A percentile compares a stretch with the other conserved stretches of the same genome.
phyloP scores from a whole-genome alignment of 2,888 invertebrate genomes.

The Drosophila borborema region DNA sequence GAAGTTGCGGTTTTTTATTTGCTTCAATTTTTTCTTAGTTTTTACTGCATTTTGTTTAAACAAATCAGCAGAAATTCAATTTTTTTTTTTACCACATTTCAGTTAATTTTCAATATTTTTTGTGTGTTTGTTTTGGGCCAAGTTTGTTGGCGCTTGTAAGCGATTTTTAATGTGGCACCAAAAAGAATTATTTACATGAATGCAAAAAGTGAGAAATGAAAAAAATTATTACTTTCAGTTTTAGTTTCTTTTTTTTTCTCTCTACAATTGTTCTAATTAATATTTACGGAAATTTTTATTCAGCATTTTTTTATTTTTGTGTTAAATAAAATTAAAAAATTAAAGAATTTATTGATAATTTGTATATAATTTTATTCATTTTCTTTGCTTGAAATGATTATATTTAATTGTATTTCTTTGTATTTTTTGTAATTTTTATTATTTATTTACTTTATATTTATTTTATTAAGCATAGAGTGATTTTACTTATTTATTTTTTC shows the following conservation, averaged over 20 bases:
- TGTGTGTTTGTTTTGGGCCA: slow-evolving; percentile 50
- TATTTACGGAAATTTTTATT: slow-evolving; percentile 3
- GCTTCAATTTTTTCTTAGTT: neutral
- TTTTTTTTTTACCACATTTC: neutral
- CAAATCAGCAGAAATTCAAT: slow-evolving; percentile 67
- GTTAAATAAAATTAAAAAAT: neutral
- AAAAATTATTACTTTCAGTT: slow-evolving; percentile 9
- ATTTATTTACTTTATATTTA: too few species aligned
- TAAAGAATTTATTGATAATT: too few species aligned
- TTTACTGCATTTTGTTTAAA: slow-evolving; percentile 52
- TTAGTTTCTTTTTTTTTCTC: slow-evolving; percentile 8
- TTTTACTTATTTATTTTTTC: too few species aligned
- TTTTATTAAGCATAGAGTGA: too few species aligned
- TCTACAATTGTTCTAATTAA: slow-evolving; percentile 31
- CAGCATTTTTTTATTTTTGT: slow-evolving; percentile 26
- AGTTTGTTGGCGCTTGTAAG: slow-evolving; percentile 76
- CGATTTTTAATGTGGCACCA: slow-evolving; percentile 58
- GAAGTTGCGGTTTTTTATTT: slow-evolving; percentile 5
- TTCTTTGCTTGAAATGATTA: too few species aligned
- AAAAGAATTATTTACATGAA: slow-evolving; percentile 50
- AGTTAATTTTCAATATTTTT: slow-evolving; percentile 3
- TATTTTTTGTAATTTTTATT: too few species aligned
- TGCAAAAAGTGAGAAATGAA: slow-evolving; percentile 2
- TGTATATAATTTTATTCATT: too few species aligned
- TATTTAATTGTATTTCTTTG: too few species aligned